A percentile compares a stretch with the other conserved stretches of the same genome.
Evolutionary conservation across 1,140 invertebrate species (phyloP).

Genomic region (Cardiocondyla obscurior): DNA sequence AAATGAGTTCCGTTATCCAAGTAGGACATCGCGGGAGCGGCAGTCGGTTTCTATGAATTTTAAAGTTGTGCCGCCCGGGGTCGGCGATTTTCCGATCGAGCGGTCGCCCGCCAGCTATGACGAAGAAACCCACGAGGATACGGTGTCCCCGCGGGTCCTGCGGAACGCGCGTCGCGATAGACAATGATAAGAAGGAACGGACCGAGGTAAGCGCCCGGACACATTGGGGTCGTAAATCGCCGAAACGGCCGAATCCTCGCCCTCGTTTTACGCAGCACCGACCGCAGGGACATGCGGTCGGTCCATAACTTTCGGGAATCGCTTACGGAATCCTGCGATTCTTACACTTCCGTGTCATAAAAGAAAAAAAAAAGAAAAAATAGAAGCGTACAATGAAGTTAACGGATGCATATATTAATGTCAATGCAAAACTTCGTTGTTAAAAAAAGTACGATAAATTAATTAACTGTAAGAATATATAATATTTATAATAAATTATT

Average conservation of each 20-base stretch:
- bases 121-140: background rate
- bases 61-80: background rate
- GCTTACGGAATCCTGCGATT: background rate
- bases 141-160: slow-evolving; percentile 22
- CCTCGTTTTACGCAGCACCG: slow-evolving; percentile 29
- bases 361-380: background rate
- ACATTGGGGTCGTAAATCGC: slow-evolving; percentile 63
- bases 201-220: slow-evolving; percentile 49
- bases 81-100: slow-evolving; percentile 30
- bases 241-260: slow-evolving; percentile 45
- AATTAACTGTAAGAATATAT: no score
- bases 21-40: background rate
- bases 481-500: no score
- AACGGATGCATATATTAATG: background rate
- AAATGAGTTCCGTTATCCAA: background rate
- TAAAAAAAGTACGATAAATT: background rate
- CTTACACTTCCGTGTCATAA: background rate
- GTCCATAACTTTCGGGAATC: slow-evolving; percentile 37
- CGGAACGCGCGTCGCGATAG: slow-evolving; percentile 47
- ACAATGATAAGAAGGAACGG: slow-evolving; percentile 67
- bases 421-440: background rate
- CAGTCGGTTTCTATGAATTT: slow-evolving; percentile 36
- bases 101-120: slow-evolving; percentile 17
- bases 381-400: background rate
- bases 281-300: slow-evolving; percentile 31